Evolutionary conservation across 2,113 vertebrate species (phyloP).

Genomic region (Chamaetylas fuelleborni): DNA sequence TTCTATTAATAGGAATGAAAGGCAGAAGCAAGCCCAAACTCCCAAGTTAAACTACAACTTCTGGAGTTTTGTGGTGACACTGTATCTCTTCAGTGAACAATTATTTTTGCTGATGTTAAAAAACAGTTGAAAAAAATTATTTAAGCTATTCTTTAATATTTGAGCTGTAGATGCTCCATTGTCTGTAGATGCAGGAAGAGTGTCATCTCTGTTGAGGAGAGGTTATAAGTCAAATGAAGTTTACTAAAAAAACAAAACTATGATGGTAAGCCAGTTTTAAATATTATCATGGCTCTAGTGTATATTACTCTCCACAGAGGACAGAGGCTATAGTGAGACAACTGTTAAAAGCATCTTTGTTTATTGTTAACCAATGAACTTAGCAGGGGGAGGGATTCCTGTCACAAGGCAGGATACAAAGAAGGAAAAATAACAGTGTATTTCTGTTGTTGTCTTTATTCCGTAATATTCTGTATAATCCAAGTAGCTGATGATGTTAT

Average conservation of each 20-base stretch:
- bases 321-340: background rate
- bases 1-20: background rate
- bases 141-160: background rate
- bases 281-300: background rate
- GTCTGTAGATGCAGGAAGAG: background rate
- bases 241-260: background rate
- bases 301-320: background rate
- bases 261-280: background rate
- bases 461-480: background rate
- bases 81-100: background rate
- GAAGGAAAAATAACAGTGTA: slow-evolving; percentile 24
- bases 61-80: background rate
- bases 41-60: background rate
- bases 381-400: background rate
- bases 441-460: slow-evolving; percentile 14
- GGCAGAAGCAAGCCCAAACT: background rate
- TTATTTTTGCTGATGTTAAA: background rate
- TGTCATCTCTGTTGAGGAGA: background rate
- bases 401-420: background rate
- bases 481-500: background rate
- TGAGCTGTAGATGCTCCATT: background rate
- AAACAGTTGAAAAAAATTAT: background rate
- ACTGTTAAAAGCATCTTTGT: slow-evolving; percentile 11
- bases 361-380: slow-evolving; percentile 9
- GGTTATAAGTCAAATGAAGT: background rate